Evolutionary conservation across 2,888 invertebrate genomes (phyloP).

Genomic region (Nudaria mundana): DNA sequence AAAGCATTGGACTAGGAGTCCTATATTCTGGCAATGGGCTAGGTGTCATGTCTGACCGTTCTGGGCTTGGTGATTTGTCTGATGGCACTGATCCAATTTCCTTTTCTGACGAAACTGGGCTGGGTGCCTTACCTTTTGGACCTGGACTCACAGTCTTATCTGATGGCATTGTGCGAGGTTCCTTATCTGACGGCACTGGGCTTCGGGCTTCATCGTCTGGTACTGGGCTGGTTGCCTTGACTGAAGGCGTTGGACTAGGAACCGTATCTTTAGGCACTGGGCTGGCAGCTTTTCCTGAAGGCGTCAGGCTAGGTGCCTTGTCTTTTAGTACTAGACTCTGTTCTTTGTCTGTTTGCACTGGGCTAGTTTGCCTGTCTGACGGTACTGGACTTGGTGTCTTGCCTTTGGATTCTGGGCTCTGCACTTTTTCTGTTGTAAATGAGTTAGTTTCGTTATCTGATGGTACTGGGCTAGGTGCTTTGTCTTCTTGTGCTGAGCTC

Average conservation of each 20-base stretch:
- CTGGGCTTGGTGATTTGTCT: conserved; percentile 5
- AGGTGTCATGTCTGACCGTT: conserved; percentile 6
- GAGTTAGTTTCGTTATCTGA: background rate
- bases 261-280: background rate
- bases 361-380: too few relatives aligned
- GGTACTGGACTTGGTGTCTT: background rate
- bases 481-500: background rate
- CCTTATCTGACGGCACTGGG: background rate
- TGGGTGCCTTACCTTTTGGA: background rate
- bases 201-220: background rate
- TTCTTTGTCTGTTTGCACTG: background rate
- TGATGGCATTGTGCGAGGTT: background rate
- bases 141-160: background rate
- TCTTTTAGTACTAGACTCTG: background rate
- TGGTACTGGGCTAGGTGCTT: conserved; percentile 3
- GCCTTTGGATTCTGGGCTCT: background rate
- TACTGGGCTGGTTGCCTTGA: conserved; percentile 2
- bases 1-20: background rate
- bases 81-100: background rate
- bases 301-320: background rate
- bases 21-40: conserved; percentile 7
- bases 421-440: background rate
- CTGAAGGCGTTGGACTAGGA: conserved; percentile 8
- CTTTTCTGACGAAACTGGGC: background rate
- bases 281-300: background rate